These are phyloP conservation scores for Melolontha melolontha DNA, from an alignment of 2,888 invertebrate species.

Conservation along the genomic window DNA sequence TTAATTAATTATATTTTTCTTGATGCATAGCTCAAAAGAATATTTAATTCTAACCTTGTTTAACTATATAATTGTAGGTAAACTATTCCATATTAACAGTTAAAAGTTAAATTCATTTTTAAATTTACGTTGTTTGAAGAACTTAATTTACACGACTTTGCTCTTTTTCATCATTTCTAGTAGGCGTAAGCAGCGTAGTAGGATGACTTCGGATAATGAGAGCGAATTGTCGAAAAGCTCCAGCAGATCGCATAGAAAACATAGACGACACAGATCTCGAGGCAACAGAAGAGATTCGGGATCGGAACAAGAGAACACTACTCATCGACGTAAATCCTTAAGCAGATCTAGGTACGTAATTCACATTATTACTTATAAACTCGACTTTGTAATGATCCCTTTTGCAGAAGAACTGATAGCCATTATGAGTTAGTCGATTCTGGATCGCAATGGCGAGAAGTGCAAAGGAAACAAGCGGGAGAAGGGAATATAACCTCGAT, in stretches of 20 bases:
- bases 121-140: too few relatives aligned
- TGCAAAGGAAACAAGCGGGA: slow-evolving; percentile 75
- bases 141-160: too few relatives aligned
- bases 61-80: too few relatives aligned
- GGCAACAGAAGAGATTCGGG: slow-evolving; percentile 81
- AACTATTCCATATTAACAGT: too few relatives aligned
- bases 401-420: slow-evolving; percentile 63
- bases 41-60: too few relatives aligned
- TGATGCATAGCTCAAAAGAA: too few relatives aligned
- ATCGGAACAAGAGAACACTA: slow-evolving; percentile 76
- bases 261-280: slow-evolving; percentile 80
- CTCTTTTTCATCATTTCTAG: neutral
- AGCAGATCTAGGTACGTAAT: slow-evolving; percentile 54
- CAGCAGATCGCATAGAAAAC: slow-evolving; percentile 81
- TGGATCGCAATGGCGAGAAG: slow-evolving; percentile 90
- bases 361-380: neutral
- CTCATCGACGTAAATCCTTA: slow-evolving; percentile 56
- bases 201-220: slow-evolving; percentile 89
- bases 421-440: slow-evolving; percentile 85
- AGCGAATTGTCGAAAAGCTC: slow-evolving; percentile 90
- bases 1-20: too few relatives aligned
- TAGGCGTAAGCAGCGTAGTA: slow-evolving; percentile 80
- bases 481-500: slow-evolving; percentile 68
- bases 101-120: too few relatives aligned
- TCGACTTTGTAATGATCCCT: neutral